These are phyloP conservation scores for Mormyrops boulengeri DNA, from an alignment of 2,797 vertebrate genomes.

Conservation along the genomic window DNA sequence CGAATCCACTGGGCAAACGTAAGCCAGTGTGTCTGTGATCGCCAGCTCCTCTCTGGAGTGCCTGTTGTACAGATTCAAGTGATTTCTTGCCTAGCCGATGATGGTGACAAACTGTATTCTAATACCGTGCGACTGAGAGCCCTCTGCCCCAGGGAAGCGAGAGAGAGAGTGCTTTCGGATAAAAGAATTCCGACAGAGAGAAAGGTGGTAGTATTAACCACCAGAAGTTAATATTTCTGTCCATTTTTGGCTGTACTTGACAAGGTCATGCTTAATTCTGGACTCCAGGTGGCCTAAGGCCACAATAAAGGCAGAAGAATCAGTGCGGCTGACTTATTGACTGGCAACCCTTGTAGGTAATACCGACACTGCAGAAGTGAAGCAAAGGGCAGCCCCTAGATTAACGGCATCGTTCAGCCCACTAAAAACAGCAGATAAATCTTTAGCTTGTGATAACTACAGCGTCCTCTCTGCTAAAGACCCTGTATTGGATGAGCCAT, in stretches of 20 bases:
- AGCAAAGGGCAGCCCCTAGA: constrained; percentile 40
- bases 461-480: constrained; percentile 35
- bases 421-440: constrained; percentile 45
- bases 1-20: neutral
- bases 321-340: neutral
- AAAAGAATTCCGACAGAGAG: neutral
- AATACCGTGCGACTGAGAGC: neutral
- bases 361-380: neutral
- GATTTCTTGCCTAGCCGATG: neutral
- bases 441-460: constrained; percentile 41
- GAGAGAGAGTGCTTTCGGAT: neutral
- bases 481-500: neutral
- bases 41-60: neutral
- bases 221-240: neutral
- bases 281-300: neutral
- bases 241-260: neutral
- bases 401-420: constrained; percentile 42
- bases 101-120: neutral
- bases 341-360: neutral
- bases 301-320: neutral
- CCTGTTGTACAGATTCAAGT: neutral
- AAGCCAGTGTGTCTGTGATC: neutral
- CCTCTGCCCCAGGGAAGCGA: neutral
- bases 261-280: neutral
- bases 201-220: neutral